phyloP scores from a whole-genome alignment of 2,888 invertebrate species.

The Atherix ibis region DNA sequence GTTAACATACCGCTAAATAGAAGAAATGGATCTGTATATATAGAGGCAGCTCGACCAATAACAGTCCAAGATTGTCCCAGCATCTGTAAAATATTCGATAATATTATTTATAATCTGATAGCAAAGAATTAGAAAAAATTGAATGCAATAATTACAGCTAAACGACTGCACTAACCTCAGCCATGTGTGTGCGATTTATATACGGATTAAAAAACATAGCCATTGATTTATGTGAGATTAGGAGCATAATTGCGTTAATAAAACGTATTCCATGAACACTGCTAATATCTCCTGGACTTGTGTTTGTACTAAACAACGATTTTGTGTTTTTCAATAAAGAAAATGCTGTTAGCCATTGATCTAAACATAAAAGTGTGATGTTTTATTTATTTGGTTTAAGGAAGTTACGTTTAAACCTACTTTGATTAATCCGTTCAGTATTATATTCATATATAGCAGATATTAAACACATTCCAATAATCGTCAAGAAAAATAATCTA shows the following conservation, averaged over 20 bases:
- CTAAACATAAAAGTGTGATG: conserved; percentile 21
- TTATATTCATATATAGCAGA: conserved; percentile 27
- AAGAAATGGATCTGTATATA: conserved; percentile 56
- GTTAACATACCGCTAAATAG: conserved; percentile 53
- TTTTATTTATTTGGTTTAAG: no score
- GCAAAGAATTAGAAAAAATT: no score
- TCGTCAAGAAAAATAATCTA: conserved; percentile 34
- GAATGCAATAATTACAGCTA: no score
- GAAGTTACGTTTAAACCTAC: conserved; percentile 15
- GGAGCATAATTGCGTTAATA: conserved; percentile 45
- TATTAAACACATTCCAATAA: conserved; percentile 27
- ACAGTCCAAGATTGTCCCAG: conserved; percentile 49
- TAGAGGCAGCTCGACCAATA: conserved; percentile 47
- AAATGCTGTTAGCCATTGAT: conserved; percentile 40
- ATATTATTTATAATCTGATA: no score
- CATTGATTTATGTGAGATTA: conserved; percentile 55
- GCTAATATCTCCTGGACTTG: conserved; percentile 40
- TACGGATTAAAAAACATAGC: conserved; percentile 51
- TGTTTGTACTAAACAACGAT: conserved; percentile 36
- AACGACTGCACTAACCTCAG: conserved; percentile 44
- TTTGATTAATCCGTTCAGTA: conserved; percentile 18
- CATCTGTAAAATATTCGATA: conserved; percentile 27
- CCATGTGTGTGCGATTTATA: conserved; percentile 46
- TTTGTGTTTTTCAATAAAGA: conserved; percentile 43
- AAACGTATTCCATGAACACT: conserved; percentile 50